Conservation (phyloP, 2,888 invertebrate genomes). For the Clanis bilineata region DNA sequence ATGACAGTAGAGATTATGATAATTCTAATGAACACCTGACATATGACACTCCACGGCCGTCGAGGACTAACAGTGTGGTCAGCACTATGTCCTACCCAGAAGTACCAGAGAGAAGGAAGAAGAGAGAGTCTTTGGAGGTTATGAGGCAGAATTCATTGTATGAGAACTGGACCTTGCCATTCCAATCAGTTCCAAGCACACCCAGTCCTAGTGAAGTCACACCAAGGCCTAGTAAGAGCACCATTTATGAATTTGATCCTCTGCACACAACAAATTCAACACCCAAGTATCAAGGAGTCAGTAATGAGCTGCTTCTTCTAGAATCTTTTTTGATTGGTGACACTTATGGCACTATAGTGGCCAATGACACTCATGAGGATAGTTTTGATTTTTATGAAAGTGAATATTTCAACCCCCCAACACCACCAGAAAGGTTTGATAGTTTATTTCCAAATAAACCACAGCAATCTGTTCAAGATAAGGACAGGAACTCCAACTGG, state of each 20-base stretch:
- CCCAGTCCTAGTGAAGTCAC: constrained; percentile 16
- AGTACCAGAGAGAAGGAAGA: constrained; percentile 57
- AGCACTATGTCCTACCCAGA: constrained; percentile 57
- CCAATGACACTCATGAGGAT: constrained; percentile 65
- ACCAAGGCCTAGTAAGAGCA: constrained; percentile 75
- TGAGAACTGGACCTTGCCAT: constrained; percentile 67
- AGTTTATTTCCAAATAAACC: constrained; percentile 71
- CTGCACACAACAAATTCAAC: constrained; percentile 51
- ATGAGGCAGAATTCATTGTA: constrained; percentile 67
- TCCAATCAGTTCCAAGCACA: constrained; percentile 30
- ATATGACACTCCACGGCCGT: constrained; percentile 67
- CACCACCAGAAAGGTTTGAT: constrained; percentile 84
- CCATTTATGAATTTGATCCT: constrained; percentile 90
- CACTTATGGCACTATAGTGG: constrained; percentile 84
- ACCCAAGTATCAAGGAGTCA: constrained; percentile 67
- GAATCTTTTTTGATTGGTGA: constrained; percentile 87
- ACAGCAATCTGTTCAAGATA: constrained; percentile 37
- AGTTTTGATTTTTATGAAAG: constrained; percentile 59
- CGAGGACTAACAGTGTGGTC: constrained; percentile 58
- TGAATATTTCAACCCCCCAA: constrained; percentile 81
- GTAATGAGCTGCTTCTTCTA: constrained; percentile 84
- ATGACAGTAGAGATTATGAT: constrained; percentile 58
- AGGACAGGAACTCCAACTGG: constrained; percentile 72
- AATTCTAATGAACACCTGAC: constrained; percentile 49
- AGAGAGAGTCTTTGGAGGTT: constrained; percentile 47